Evolutionary conservation across 2,113 vertebrate genomes (phyloP).

Genomic region (Podarcis cretensis): DNA sequence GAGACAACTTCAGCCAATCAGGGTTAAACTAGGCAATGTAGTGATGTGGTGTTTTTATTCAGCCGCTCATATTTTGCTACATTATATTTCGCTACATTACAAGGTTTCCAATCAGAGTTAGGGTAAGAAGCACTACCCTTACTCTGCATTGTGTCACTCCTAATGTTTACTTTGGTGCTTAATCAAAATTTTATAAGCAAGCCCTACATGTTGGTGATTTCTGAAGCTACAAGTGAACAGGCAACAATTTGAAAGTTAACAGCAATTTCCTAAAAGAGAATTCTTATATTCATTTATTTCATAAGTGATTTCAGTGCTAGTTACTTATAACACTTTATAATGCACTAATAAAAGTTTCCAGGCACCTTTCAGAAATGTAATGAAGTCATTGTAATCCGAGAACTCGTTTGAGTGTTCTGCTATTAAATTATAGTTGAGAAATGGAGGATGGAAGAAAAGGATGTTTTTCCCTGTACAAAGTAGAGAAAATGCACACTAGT

Average conservation of each 20-base stretch:
- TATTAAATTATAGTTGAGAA: slow-evolving; percentile 5
- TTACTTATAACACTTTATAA: slow-evolving; percentile 38
- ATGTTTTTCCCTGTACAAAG: neutral
- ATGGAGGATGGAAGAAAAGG: neutral
- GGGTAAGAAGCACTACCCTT: neutral
- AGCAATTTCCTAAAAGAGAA: neutral
- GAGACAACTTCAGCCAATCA: neutral
- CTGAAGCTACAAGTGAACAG: neutral
- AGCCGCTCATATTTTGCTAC: neutral
- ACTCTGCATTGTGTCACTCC: too few species aligned
- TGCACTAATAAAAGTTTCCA: neutral
- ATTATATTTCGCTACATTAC: neutral
- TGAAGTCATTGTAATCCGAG: slow-evolving; percentile 24
- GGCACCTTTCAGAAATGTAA: slow-evolving; percentile 25
- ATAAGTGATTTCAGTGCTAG: slow-evolving; percentile 3
- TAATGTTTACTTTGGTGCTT: neutral
- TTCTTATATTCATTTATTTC: slow-evolving; percentile 26
- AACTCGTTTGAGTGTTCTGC: neutral
- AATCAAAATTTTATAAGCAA: rapidly evolving
- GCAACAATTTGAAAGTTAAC: neutral
- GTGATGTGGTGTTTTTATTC: neutral
- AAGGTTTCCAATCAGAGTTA: neutral
- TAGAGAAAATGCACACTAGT: neutral
- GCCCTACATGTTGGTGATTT: neutral
- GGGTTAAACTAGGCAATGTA: neutral